Percentiles rank a stretch among this genome's conserved stretches.
Conservation (phyloP, 2,888 invertebrate species). For the Itoplectis maculator region DNA sequence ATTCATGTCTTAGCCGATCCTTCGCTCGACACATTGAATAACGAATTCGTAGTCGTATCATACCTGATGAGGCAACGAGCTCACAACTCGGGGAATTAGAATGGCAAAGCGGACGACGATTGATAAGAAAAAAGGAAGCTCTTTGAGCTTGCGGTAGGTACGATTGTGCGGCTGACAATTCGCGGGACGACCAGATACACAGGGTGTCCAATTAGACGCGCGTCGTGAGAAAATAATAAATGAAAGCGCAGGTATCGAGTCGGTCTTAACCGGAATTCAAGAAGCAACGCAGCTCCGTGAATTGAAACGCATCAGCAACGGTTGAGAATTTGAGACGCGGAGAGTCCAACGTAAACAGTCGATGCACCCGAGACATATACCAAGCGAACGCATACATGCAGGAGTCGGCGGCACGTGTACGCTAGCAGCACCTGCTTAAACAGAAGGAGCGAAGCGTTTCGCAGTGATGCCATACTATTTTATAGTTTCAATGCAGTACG, state of each 20-base stretch:
- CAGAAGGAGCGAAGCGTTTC: neutral
- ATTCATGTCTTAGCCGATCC: neutral
- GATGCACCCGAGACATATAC: neutral
- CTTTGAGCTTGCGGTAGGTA: neutral
- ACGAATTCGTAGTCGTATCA: neutral
- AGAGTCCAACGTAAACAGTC: slow-evolving; percentile 4
- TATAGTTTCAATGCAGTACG: neutral
- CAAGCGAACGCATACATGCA: neutral
- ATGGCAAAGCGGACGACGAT: slow-evolving; percentile 5
- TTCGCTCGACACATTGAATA: neutral
- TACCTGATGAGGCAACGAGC: neutral
- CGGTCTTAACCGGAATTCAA: neutral
- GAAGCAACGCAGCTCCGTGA: slow-evolving; percentile 14
- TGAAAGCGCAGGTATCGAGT: neutral
- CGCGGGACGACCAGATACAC: slow-evolving; percentile 5
- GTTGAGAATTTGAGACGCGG: slow-evolving; percentile 1
- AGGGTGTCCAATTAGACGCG: neutral
- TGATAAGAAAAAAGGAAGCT: slow-evolving; percentile 16
- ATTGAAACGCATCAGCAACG: slow-evolving; percentile 19
- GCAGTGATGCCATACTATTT: neutral
- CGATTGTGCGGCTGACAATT: slow-evolving; percentile 2
- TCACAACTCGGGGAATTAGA: neutral
- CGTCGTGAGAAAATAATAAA: slow-evolving; percentile 2
- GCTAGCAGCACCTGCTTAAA: neutral
- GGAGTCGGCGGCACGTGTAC: slow-evolving; percentile 4